A percentile compares a stretch with the other conserved stretches of the same genome.
Conservation (phyloP, 2,888 invertebrate genomes). For the Drosophila maculinotata region DNA sequence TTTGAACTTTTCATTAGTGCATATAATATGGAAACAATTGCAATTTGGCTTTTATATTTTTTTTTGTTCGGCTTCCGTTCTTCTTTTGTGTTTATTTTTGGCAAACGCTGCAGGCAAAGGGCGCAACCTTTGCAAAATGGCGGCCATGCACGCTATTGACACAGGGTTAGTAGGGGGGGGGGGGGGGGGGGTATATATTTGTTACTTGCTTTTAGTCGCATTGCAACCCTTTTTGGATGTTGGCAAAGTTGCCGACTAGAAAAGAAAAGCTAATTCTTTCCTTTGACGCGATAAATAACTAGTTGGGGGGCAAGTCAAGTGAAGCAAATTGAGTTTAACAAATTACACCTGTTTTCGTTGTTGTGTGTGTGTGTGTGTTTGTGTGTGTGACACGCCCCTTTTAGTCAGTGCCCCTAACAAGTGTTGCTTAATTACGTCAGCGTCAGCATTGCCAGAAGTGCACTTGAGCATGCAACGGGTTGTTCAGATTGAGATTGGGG, state of each 20-base stretch:
- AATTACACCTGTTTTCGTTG: constrained; percentile 68
- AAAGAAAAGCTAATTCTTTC: constrained; percentile 46
- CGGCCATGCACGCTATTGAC: constrained; percentile 53
- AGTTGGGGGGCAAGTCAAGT: constrained; percentile 50
- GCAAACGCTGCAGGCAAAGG: constrained; percentile 17
- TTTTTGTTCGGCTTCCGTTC: too few species aligned
- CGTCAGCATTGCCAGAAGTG: constrained; percentile 62
- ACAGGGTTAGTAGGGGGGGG: background rate
- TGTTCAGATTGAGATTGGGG: constrained; percentile 1
- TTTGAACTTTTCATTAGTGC: constrained; percentile 64
- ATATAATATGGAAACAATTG: constrained; percentile 40
- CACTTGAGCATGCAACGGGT: constrained; percentile 68
- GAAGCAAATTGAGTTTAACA: constrained; percentile 75
- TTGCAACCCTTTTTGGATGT: constrained; percentile 27
- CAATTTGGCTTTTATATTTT: constrained; percentile 36
- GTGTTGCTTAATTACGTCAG: constrained; percentile 78
- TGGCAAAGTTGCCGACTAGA: constrained; percentile 18
- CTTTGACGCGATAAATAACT: constrained; percentile 54
- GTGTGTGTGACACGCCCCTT: constrained; percentile 32
- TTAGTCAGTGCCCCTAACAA: constrained; percentile 49
- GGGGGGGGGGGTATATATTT: background rate
- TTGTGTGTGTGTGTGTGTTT: constrained; percentile 27
- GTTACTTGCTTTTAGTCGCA: constrained; percentile 10
- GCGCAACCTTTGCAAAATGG: constrained; percentile 49
- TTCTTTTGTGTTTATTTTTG: constrained; percentile 19